Conservation (phyloP, 2,113 vertebrate species). For the Larimichthys crocea region DNA sequence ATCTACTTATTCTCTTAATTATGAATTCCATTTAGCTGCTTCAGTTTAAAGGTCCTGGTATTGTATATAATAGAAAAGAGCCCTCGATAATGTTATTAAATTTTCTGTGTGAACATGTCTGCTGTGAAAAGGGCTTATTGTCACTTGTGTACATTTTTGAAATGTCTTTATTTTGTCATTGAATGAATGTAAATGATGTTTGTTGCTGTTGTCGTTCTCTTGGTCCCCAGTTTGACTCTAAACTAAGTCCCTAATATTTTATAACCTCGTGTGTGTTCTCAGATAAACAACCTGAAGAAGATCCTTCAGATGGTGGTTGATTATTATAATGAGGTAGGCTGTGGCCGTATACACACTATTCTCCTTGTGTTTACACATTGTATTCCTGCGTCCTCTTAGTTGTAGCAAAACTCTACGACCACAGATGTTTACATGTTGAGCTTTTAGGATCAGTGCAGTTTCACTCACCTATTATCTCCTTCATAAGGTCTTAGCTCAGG, state of each 20-base stretch:
- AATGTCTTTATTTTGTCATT: not conserved
- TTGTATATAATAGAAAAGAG: not conserved
- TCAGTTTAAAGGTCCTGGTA: not conserved
- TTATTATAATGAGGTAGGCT: conserved; percentile 96
- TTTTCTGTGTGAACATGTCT: not conserved
- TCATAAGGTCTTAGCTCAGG: conserved; percentile 90
- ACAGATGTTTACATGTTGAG: not conserved
- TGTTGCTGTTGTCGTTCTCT: not conserved
- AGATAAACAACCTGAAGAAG: conserved; percentile 99
- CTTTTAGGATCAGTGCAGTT: not conserved
- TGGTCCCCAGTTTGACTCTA: not conserved
- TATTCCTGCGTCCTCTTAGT: not conserved
- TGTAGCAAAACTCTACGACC: not conserved
- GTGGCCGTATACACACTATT: not conserved
- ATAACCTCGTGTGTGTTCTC: conserved; percentile 32
- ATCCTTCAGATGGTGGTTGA: conserved; percentile 95
- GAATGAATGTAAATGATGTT: not conserved
- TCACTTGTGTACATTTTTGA: conserved; percentile 1
- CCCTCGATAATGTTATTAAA: not conserved
- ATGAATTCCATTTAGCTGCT: not conserved
- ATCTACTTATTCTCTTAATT: not conserved
- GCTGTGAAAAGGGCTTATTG: conserved; percentile 11
- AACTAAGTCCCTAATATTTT: not conserved
- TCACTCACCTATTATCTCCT: not conserved
- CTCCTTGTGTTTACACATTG: conserved; percentile 5